Conservation (phyloP, 2,113 vertebrate species). For the Struthidea cinerea region DNA sequence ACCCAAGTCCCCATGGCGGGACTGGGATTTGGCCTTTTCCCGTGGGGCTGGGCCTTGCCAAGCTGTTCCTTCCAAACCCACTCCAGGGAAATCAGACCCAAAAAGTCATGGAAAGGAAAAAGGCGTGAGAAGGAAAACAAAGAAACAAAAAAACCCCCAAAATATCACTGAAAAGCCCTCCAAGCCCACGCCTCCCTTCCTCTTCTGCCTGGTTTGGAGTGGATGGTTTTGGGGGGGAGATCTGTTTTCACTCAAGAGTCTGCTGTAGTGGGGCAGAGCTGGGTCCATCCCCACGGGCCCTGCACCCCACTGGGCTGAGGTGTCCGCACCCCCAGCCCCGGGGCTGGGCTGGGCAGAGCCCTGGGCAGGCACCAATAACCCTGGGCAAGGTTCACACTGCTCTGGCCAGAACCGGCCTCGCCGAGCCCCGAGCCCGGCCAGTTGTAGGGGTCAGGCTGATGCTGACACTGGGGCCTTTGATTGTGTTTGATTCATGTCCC, state of each 20-base stretch:
- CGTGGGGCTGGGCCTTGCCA: accelerated
- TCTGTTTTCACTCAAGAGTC: neutral
- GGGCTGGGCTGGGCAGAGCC: neutral
- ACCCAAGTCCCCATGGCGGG: neutral
- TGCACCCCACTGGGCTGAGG: accelerated
- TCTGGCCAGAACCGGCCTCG: neutral
- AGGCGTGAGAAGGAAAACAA: accelerated
- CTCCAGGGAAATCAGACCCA: neutral
- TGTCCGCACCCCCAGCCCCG: neutral
- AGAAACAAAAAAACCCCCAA: accelerated
- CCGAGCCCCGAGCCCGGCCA: neutral
- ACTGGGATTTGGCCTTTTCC: neutral
- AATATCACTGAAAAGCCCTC: neutral
- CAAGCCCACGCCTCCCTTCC: neutral
- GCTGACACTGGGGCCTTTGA: slow-evolving; percentile 61
- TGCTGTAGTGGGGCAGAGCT: accelerated
- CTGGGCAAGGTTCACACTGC: neutral
- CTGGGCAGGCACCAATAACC: neutral
- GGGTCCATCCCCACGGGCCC: neutral
- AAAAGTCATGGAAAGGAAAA: neutral
- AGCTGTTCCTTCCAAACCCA: neutral
- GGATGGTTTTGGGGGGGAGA: neutral
- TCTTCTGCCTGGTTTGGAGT: neutral
- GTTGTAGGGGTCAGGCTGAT: slow-evolving; percentile 38
- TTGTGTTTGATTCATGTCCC: slow-evolving; percentile 66